These are phyloP conservation scores for Garra rufa DNA, from an alignment of 2,113 vertebrate genomes.

Conservation along the genomic window DNA sequence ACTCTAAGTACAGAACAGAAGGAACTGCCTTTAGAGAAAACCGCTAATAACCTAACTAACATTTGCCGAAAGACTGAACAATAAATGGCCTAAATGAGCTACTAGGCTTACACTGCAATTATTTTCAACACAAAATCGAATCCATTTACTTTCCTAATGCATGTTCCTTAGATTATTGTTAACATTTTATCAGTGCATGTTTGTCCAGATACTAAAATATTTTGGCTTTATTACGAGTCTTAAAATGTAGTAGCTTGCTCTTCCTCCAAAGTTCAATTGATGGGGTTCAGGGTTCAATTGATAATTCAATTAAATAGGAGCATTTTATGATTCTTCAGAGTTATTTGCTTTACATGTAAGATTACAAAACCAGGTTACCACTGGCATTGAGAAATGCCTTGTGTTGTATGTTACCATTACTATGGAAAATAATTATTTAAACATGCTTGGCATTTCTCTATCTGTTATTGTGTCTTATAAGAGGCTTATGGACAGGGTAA, in stretches of 20 bases:
- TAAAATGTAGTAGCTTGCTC: not conserved
- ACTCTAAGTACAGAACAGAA: constrained; percentile 32
- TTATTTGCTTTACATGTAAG: not conserved
- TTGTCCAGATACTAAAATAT: not conserved
- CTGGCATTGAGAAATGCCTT: not conserved
- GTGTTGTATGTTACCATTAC: not conserved
- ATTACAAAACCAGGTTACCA: not conserved
- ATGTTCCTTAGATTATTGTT: not conserved
- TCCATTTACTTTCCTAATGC: not conserved
- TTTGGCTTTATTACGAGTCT: not conserved
- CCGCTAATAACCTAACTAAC: not conserved
- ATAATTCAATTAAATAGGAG: not conserved
- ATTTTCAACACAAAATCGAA: not conserved
- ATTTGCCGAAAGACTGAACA: not conserved
- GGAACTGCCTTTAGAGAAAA: not conserved
- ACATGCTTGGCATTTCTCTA: not conserved
- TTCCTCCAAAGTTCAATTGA: not conserved
- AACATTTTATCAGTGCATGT: not conserved
- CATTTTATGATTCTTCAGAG: not conserved
- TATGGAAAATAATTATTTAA: constrained; percentile 4
- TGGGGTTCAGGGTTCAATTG: not conserved
- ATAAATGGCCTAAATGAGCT: constrained; percentile 11
- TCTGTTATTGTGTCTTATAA: not conserved
- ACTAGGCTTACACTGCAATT: not conserved
- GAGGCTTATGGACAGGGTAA: not conserved